Conservation (phyloP, 1,140 invertebrate genomes). For the Latrodectus geometricus region DNA sequence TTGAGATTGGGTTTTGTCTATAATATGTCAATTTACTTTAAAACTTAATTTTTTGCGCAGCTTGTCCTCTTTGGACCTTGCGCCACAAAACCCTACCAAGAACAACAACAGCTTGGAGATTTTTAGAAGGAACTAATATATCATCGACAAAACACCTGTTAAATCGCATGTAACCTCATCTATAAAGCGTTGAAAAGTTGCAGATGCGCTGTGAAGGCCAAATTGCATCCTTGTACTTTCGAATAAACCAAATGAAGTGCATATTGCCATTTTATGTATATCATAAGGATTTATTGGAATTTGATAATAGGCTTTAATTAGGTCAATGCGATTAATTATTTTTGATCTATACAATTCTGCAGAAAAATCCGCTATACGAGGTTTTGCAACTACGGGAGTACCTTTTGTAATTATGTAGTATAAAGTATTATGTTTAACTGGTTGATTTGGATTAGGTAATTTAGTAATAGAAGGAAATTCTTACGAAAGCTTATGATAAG, state of each 20-base stretch:
- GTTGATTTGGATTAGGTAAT: constrained; percentile 62
- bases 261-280: too few relatives aligned
- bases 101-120: too few relatives aligned
- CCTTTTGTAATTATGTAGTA: constrained; percentile 48
- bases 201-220: too few relatives aligned
- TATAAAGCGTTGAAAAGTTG: constrained; percentile 5
- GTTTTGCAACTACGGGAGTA: constrained; percentile 2
- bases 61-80: too few relatives aligned
- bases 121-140: constrained; percentile 68
- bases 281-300: too few relatives aligned
- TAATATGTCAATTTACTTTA: too few relatives aligned
- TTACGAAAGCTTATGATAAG: constrained; percentile 57
- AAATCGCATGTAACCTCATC: constrained; percentile 39
- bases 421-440: constrained; percentile 16
- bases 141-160: constrained; percentile 13
- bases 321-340: neutral
- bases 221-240: too few relatives aligned
- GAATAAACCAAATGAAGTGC: too few relatives aligned
- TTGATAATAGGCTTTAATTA: too few relatives aligned
- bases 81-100: too few relatives aligned
- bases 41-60: too few relatives aligned
- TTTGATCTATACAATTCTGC: constrained; percentile 20
- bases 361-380: constrained; percentile 50
- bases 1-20: too few relatives aligned
- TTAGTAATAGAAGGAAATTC: constrained; percentile 56